Conservation (phyloP, 2,888 invertebrate species). For the Eupithecia inturbata region DNA sequence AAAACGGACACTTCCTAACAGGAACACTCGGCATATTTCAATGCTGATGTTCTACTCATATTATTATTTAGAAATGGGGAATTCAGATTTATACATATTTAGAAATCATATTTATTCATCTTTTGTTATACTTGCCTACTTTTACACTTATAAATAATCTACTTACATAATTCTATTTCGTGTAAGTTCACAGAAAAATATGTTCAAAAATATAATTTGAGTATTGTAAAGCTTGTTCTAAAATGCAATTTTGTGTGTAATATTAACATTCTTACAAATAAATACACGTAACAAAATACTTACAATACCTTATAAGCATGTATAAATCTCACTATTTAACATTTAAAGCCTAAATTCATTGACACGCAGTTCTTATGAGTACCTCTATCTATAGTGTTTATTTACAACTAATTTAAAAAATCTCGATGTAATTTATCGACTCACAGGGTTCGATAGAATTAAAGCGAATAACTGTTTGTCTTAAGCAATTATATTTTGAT, state of each 20-base stretch:
- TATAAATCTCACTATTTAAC: constrained; percentile 31
- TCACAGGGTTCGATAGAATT: not conserved
- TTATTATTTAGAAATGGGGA: not conserved
- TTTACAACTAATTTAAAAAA: not conserved
- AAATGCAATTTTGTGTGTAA: constrained; percentile 1
- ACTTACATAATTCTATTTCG: not conserved
- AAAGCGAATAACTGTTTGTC: not conserved
- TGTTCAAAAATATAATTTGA: constrained; percentile 19
- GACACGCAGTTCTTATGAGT: constrained; percentile 48
- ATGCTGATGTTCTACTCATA: not conserved
- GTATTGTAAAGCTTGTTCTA: constrained; percentile 24
- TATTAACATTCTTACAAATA: not conserved
- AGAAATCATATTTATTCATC: not conserved
- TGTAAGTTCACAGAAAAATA: constrained; percentile 13
- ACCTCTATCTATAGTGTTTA: not conserved
- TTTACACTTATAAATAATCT: not conserved
- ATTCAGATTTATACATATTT: not conserved
- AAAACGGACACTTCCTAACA: not conserved
- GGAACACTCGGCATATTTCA: not conserved
- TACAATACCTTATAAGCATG: not conserved
- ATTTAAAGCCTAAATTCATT: constrained; percentile 57
- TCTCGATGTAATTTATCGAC: not conserved
- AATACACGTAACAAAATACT: not conserved
- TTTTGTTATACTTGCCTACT: not conserved
- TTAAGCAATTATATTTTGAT: not conserved